phyloP scores from a whole-genome alignment of 1,140 invertebrate species.

The Elysia chlorotica region DNA sequence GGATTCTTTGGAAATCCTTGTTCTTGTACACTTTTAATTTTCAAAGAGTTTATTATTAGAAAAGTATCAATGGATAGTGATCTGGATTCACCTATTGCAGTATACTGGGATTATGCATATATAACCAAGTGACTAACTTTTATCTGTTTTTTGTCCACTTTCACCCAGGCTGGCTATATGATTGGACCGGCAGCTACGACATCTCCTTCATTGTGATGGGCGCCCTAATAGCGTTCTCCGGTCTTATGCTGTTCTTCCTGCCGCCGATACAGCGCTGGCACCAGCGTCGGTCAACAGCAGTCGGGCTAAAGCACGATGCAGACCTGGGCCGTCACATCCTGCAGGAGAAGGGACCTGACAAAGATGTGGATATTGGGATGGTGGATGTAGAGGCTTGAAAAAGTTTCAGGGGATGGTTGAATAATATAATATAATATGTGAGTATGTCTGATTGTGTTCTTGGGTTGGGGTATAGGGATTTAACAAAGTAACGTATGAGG shows the following conservation, averaged over 20 bases:
- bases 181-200: slow-evolving; percentile 77
- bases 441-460: no score
- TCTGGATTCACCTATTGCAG: no score
- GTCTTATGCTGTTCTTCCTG: slow-evolving; percentile 85
- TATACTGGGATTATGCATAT: no score
- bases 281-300: slow-evolving; percentile 6
- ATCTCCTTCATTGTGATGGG: slow-evolving; percentile 85
- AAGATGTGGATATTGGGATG: not conserved
- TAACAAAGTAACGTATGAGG: no score
- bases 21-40: no score
- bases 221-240: slow-evolving; percentile 81
- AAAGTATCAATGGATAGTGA: no score
- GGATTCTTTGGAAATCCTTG: no score
- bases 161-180: slow-evolving; percentile 79
- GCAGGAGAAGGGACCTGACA: not conserved
- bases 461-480: no score
- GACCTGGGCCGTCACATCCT: not conserved
- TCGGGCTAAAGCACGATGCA: not conserved
- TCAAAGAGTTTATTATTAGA: no score
- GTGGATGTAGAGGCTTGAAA: no score
- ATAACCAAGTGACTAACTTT: not conserved
- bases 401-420: no score
- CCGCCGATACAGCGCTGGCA: slow-evolving; percentile 72
- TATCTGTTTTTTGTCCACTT: slow-evolving; percentile 22
- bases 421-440: no score